Conservation (phyloP, 1,140 invertebrate genomes). For the Drosophila pallidifrons region DNA sequence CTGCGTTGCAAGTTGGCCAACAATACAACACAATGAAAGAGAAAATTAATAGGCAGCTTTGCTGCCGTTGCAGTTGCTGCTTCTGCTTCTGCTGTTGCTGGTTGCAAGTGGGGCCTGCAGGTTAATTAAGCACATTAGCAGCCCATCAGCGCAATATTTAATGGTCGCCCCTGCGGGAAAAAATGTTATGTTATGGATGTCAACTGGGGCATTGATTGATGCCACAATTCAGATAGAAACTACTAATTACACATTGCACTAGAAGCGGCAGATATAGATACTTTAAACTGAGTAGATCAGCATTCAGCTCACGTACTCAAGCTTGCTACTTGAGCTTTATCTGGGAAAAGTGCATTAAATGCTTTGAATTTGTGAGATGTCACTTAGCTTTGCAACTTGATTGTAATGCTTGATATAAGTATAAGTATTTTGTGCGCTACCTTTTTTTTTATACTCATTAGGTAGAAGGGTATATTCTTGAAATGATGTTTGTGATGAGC, state of each 20-base stretch:
- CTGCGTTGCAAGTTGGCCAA: conserved; percentile 31
- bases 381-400: neutral
- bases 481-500: too few species aligned
- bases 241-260: neutral
- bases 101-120: conserved; percentile 43
- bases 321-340: neutral
- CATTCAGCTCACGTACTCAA: conserved; percentile 5
- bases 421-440: too few species aligned
- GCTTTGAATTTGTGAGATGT: neutral
- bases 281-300: neutral
- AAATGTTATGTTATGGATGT: neutral
- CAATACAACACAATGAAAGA: conserved; percentile 69
- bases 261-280: neutral
- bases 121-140: conserved; percentile 78
- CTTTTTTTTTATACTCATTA: too few species aligned
- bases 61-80: conserved; percentile 62
- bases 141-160: conserved; percentile 62
- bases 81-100: neutral
- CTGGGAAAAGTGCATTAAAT: neutral
- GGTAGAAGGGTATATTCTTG: too few species aligned
- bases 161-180: conserved; percentile 8
- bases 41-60: conserved; percentile 75
- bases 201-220: conserved; percentile 22
- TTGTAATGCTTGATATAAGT: neutral
- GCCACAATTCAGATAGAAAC: neutral